These are phyloP conservation scores for Tetranychus cinnabarinus DNA, from an alignment of 1,140 invertebrate species.

Conservation along the genomic window DNA sequence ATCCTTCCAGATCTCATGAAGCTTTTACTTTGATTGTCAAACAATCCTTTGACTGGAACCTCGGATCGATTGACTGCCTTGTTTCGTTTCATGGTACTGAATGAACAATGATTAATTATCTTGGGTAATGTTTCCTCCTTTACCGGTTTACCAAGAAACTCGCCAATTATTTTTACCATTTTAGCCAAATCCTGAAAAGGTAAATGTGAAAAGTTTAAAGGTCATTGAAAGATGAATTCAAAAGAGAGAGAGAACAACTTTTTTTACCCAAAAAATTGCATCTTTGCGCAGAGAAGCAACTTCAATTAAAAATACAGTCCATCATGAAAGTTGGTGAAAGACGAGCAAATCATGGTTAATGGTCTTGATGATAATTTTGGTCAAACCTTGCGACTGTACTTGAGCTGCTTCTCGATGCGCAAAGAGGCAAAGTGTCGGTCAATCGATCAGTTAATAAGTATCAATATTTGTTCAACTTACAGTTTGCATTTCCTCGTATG, in stretches of 20 bases:
- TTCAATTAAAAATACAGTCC: no score
- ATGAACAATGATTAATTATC: constrained; percentile 22
- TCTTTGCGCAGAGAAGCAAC: no score
- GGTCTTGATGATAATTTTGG: no score
- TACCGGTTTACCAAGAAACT: constrained; percentile 24
- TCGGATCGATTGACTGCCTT: constrained; percentile 12
- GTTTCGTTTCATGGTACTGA: constrained; percentile 23
- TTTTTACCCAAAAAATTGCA: no score
- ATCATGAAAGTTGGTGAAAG: no score
- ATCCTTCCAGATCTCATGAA: constrained; percentile 33
- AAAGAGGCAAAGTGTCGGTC: no score
- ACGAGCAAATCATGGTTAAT: no score
- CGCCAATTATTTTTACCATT: constrained; percentile 21
- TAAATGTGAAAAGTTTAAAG: not conserved
- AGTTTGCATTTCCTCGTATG: constrained; percentile 26
- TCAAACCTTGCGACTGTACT: no score
- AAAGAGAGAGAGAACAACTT: not conserved
- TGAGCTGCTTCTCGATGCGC: no score
- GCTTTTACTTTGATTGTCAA: constrained; percentile 13
- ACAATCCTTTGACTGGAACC: constrained; percentile 10
- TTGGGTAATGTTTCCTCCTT: constrained; percentile 15
- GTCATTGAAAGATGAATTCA: not conserved
- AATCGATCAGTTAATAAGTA: no score
- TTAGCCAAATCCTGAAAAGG: constrained; percentile 18
- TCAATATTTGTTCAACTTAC: no score